phyloP scores from a whole-genome alignment of 2,888 invertebrate genomes.

The Scaptomyza tumidula region DNA sequence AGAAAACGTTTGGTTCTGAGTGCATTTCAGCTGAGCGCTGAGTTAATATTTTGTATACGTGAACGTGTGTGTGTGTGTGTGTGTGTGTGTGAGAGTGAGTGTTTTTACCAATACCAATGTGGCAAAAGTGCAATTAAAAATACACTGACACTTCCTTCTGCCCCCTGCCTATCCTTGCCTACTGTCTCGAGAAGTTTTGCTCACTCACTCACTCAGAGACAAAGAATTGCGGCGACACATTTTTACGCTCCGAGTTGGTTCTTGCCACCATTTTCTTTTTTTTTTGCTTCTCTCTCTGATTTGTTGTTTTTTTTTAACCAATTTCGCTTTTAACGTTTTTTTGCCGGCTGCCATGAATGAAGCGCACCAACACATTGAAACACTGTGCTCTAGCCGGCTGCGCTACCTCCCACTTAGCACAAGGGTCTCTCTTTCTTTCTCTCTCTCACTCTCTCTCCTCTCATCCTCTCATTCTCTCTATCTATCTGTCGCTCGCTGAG shows the following conservation, averaged over 20 bases:
- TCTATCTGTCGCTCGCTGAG: conserved; percentile 5
- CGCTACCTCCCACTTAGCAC: conserved; percentile 60
- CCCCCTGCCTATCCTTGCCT: conserved; percentile 32
- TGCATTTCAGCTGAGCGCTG: conserved; percentile 51
- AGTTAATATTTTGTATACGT: conserved; percentile 16
- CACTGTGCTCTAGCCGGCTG: conserved; percentile 59
- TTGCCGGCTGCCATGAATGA: conserved; percentile 79
- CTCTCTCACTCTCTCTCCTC: conserved; percentile 3
- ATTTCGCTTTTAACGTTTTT: conserved; percentile 80
- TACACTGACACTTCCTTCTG: conserved; percentile 61
- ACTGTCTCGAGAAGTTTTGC: conserved; percentile 40
- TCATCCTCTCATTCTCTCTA: not conserved
- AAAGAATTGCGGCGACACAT: conserved; percentile 43
- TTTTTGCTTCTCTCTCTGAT: conserved; percentile 47
- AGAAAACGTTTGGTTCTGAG: conserved; percentile 46
- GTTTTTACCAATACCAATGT: conserved; percentile 38
- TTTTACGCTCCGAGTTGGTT: conserved; percentile 51
- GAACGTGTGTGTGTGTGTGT: conserved; percentile 23
- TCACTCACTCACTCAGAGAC: conserved; percentile 43
- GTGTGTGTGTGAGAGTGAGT: too few species aligned
- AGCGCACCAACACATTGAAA: conserved; percentile 61
- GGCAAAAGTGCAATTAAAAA: conserved; percentile 71
- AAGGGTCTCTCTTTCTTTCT: conserved; percentile 30
- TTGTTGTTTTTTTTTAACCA: conserved; percentile 51
- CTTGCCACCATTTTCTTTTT: conserved; percentile 72